Conservation (phyloP, 2,888 invertebrate species). For the Hirtodrosophila histrioides region DNA sequence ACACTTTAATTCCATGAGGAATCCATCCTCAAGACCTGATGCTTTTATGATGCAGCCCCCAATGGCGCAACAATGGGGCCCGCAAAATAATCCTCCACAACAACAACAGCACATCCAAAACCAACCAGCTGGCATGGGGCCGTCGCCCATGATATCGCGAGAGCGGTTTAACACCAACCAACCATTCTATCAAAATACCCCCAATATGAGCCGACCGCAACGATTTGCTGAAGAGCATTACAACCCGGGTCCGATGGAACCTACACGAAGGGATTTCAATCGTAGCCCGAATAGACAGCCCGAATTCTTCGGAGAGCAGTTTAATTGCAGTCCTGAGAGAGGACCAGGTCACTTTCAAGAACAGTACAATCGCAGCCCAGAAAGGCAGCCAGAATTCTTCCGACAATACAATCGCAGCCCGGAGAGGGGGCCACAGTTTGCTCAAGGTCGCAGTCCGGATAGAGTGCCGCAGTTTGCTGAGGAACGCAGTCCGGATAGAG, state of each 20-base stretch:
- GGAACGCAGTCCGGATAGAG: constrained; percentile 2
- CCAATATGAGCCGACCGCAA: not conserved
- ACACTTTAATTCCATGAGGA: constrained; percentile 6
- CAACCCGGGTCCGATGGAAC: not conserved
- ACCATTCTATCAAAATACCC: not conserved
- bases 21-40: constrained; percentile 3
- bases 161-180: not conserved
- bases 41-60: not conserved
- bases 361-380: not conserved
- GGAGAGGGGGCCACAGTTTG: not conserved
- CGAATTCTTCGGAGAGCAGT: not conserved
- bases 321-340: not conserved
- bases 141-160: constrained; percentile 1
- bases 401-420: constrained; percentile 5
- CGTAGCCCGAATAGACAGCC: not conserved
- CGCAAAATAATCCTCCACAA: not conserved
- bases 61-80: not conserved
- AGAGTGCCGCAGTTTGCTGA: not conserved
- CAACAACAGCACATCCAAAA: not conserved
- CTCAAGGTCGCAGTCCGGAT: constrained; percentile 2
- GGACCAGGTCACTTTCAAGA: not conserved
- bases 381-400: not conserved
- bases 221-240: constrained; percentile 4
- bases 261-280: not conserved
- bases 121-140: not conserved